A percentile compares a stretch with the other conserved stretches of the same genome.
These are phyloP conservation scores for Idaea biselata DNA, from an alignment of 2,888 invertebrate species.

Conservation along the genomic window DNA sequence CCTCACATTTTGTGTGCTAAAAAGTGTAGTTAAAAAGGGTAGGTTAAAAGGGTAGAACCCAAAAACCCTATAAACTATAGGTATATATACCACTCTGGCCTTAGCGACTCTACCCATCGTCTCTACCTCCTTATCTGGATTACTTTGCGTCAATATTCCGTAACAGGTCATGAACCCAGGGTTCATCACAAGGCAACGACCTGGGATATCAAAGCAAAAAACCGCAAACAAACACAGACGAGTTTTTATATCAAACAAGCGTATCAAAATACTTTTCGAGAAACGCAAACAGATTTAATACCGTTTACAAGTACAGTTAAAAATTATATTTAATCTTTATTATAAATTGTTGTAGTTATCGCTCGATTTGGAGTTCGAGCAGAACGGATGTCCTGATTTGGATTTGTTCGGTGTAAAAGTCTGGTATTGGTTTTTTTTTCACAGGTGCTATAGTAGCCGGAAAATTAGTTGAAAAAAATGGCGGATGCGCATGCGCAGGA, in stretches of 20 bases:
- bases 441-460: too few species aligned
- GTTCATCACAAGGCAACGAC: conserved; percentile 52
- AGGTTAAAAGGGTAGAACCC: too few species aligned
- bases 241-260: conserved; percentile 54
- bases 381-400: background rate
- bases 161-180: conserved; percentile 62
- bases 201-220: conserved; percentile 40
- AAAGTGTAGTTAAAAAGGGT: too few species aligned
- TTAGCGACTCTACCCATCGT: background rate
- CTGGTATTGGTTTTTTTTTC: background rate
- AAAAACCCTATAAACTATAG: too few species aligned
- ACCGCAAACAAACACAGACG: conserved; percentile 50
- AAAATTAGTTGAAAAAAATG: too few species aligned
- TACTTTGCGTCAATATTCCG: conserved; percentile 39
- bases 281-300: conserved; percentile 3
- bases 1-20: too few species aligned
- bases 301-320: conserved; percentile 1
- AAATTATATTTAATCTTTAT: conserved; percentile 4
- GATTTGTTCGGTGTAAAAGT: background rate
- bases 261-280: conserved; percentile 25
- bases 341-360: background rate
- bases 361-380: background rate
- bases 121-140: conserved; percentile 16
- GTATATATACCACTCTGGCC: too few species aligned
- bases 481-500: too few species aligned